Evolutionary conservation across 2,113 vertebrate species (phyloP).

Genomic region (Ceuthmochares aereus): DNA sequence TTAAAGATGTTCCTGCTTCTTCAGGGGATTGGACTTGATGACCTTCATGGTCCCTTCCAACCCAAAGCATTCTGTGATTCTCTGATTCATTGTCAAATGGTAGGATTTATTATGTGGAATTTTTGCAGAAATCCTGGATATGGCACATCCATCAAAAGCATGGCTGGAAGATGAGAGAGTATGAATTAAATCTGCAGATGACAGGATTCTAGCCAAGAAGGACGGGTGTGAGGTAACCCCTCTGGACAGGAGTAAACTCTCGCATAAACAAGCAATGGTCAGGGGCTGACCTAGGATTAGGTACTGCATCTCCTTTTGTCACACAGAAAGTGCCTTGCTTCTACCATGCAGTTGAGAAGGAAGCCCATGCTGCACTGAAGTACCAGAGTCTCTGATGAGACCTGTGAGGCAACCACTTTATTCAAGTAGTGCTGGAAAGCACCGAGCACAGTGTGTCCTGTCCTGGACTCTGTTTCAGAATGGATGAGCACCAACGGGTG

Average conservation of each 20-base stretch:
- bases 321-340: background rate
- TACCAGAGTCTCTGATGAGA: background rate
- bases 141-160: background rate
- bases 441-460: background rate
- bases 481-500: fast-evolving
- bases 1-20: no score
- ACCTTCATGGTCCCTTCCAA: no score
- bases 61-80: no score
- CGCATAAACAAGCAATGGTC: background rate
- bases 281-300: background rate
- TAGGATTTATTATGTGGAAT: background rate
- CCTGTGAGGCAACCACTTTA: background rate
- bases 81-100: background rate
- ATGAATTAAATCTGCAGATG: background rate
- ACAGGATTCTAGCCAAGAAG: background rate
- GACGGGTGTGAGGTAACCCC: background rate
- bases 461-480: background rate
- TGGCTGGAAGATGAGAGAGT: background rate
- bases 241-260: background rate
- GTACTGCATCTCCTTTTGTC: background rate
- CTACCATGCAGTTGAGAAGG: background rate
- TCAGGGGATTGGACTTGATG: no score
- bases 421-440: background rate
- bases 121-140: background rate
- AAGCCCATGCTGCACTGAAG: background rate